Percentiles rank a stretch among this genome's conserved stretches.
These are phyloP conservation scores for Centrocercus urophasianus DNA, from an alignment of 2,113 vertebrate species.

Conservation along the genomic window DNA sequence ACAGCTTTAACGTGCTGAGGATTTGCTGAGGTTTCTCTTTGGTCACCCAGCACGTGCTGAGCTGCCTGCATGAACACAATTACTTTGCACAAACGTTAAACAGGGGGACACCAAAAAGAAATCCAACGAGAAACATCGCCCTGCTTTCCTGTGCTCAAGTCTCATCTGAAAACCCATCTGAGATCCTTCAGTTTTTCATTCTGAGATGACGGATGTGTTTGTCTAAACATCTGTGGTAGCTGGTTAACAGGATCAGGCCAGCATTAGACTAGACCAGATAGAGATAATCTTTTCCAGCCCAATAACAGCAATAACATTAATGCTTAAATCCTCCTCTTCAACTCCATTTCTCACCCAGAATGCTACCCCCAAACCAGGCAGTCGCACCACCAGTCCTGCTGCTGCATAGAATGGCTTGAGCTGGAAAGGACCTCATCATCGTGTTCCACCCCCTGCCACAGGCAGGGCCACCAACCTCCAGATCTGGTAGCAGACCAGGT, in stretches of 20 bases:
- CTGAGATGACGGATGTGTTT: background rate
- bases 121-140: background rate
- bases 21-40: background rate
- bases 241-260: constrained; percentile 29
- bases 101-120: background rate
- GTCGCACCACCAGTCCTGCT: background rate
- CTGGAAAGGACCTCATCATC: no score
- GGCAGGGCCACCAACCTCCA: no score
- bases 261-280: background rate
- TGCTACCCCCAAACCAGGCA: background rate
- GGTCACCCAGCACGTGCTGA: background rate
- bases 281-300: constrained; percentile 11
- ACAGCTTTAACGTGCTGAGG: background rate
- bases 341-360: background rate
- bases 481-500: no score
- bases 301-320: background rate
- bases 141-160: background rate
- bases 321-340: background rate
- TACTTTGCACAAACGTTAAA: background rate
- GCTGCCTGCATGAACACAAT: background rate
- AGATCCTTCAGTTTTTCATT: background rate
- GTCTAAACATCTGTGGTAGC: constrained; percentile 6
- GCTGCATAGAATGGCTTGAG: no score
- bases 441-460: no score
- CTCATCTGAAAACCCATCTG: background rate